Evolutionary conservation across 2,113 vertebrate genomes (phyloP).

Genomic region (Melanerpes aurifrons): DNA sequence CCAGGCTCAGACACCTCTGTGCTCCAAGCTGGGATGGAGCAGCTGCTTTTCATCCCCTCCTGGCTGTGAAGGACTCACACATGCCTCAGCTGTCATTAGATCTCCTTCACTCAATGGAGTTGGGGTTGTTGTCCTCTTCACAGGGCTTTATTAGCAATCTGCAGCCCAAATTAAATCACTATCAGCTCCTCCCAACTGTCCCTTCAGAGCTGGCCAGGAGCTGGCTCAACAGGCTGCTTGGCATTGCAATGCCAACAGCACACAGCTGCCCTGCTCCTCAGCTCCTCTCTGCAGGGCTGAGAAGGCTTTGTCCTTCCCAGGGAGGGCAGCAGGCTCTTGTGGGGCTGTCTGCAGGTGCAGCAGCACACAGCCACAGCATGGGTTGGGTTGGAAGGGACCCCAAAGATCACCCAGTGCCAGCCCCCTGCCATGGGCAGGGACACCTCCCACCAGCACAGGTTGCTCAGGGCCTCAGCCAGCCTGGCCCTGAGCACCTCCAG

Average conservation of each 20-base stretch:
- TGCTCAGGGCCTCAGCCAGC: too few relatives aligned
- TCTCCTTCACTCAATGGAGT: conserved; percentile 65
- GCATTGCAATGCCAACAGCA: conserved; percentile 33
- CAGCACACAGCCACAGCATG: too few relatives aligned
- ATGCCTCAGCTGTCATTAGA: conserved; percentile 35
- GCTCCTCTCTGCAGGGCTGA: too few relatives aligned
- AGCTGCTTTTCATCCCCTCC: neutral
- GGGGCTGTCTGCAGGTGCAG: too few relatives aligned
- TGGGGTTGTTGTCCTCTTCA: conserved; percentile 51
- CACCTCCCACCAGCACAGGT: too few relatives aligned
- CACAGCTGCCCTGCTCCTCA: neutral
- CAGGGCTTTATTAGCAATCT: conserved; percentile 71
- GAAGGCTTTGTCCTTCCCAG: too few relatives aligned
- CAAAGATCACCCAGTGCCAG: too few relatives aligned
- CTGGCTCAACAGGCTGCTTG: conserved; percentile 62
- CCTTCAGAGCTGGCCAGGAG: conserved; percentile 66
- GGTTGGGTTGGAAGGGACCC: too few relatives aligned
- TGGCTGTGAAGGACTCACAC: neutral
- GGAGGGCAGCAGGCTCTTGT: too few relatives aligned
- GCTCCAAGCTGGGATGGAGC: neutral
- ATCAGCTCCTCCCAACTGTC: conserved; percentile 63
- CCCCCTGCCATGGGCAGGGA: too few relatives aligned
- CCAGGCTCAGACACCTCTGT: fast-evolving
- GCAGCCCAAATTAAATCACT: conserved; percentile 71
- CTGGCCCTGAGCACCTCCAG: too few relatives aligned